Base-by-base conservation (phyloP, 2,888 invertebrate species). In the Aplocera efformata region DNA sequence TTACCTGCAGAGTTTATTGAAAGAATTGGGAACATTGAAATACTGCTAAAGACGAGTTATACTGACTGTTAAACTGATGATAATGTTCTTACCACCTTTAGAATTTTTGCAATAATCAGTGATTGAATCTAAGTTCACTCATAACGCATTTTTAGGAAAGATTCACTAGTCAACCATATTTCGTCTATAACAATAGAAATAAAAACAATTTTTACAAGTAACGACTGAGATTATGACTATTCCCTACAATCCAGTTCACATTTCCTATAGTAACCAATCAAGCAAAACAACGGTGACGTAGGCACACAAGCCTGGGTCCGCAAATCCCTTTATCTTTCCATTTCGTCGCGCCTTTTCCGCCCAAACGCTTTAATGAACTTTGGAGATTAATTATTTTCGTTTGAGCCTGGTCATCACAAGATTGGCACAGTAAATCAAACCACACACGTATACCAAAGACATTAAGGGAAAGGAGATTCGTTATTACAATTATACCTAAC, bases 1-100 rank as follows among this genome's bases (percentile, higher is more conserved):
- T 85, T 76, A 82, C 68, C 37, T 66, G 51, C 59, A 2, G 72
- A 79, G 71, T 79, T 84, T 81, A 84, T 83, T 83, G 80, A 80
- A 82, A 81, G 71, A 72, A 70, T 72, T 70, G 56, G 57, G 23
- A 32, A 13, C 35, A 44, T 40, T 17, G 22, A 28, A 22, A 32
- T 27, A 43, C 38, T 38, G 20, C 25, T 33, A 43, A 38, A 8
- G 4, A 36, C 58, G 55, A 60, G 57, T 56, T 55, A 58, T 53
- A 45, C 52, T 53, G 40, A 56, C 54, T 45, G 49, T 46, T 48
- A 44, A 60, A 48, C 56, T 50, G 56, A 50, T 9, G 25, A 25
- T 35, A 3, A 17, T 3, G 13, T 17, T 17, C 5, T 17, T 3
- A 17, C n/a, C n/a, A n/a, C n/a, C n/a, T n/a, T n/a, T n/a, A n/a